These are phyloP conservation scores for Zosterops lateralis DNA, from an alignment of 2,113 vertebrate species.

Conservation along the genomic window DNA sequence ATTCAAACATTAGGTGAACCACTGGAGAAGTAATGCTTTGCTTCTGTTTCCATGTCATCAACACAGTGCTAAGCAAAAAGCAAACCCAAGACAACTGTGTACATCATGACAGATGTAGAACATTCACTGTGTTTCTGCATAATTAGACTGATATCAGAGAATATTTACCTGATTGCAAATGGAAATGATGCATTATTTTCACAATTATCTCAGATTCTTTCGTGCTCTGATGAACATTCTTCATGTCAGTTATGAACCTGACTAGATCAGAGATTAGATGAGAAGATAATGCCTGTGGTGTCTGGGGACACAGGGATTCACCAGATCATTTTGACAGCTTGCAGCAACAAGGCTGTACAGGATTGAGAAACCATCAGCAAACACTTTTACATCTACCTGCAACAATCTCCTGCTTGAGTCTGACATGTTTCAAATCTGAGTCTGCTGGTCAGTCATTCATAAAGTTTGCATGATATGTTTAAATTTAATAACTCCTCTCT, in stretches of 20 bases:
- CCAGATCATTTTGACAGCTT: background rate
- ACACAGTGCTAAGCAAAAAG: background rate
- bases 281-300: background rate
- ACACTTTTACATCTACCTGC: background rate
- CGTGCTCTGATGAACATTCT: background rate
- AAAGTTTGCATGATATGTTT: background rate
- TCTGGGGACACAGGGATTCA: background rate
- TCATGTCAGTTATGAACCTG: background rate
- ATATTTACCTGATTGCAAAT: background rate
- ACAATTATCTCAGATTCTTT: background rate
- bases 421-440: background rate
- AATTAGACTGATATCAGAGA: background rate
- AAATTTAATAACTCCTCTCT: background rate
- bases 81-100: background rate
- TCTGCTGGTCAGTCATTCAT: background rate
- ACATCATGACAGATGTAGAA: background rate
- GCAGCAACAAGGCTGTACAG: accelerated
- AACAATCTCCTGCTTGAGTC: background rate
- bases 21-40: background rate
- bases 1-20: background rate
- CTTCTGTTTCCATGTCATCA: background rate
- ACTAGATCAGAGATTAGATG: background rate
- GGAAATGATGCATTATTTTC: background rate
- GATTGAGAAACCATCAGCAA: background rate
- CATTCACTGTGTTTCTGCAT: background rate